Evolutionary conservation across 2,888 invertebrate species (phyloP).

Genomic region (Osedax frankpressi): DNA sequence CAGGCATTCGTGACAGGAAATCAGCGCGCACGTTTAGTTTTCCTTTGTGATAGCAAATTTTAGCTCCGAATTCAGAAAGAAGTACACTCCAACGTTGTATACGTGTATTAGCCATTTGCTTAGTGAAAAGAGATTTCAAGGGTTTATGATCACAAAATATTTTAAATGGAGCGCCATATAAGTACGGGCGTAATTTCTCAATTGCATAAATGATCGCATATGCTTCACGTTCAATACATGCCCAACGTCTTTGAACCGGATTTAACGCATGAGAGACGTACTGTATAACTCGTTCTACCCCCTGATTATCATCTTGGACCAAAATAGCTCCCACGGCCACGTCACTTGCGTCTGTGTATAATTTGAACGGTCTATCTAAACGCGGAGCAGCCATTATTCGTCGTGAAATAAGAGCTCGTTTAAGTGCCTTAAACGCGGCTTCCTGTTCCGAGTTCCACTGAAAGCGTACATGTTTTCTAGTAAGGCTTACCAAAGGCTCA

Average conservation of each 20-base stretch:
- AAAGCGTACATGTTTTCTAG: background rate
- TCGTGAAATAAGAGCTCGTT: background rate
- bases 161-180: conserved; percentile 7
- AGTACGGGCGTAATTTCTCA: conserved; percentile 10
- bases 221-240: background rate
- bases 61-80: conserved; percentile 9
- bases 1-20: conserved; percentile 7
- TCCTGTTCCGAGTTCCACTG: conserved; percentile 6
- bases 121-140: conserved; percentile 11
- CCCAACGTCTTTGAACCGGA: background rate
- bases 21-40: conserved; percentile 2
- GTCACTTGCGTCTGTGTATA: conserved; percentile 8
- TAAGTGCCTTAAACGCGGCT: conserved; percentile 8
- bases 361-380: conserved; percentile 1
- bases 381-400: conserved; percentile 2
- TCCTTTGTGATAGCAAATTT: background rate
- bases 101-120: background rate
- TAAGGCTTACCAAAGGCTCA: conserved; percentile 10
- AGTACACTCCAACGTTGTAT: conserved; percentile 14
- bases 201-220: conserved; percentile 13
- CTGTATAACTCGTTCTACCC: conserved; percentile 2
- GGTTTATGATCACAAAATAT: conserved; percentile 14
- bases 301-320: background rate
- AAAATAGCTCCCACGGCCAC: conserved; percentile 9
- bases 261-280: conserved; percentile 4